These are phyloP conservation scores for Etia nguti DNA, from an alignment of 2,113 vertebrate genomes.

Conservation along the genomic window DNA sequence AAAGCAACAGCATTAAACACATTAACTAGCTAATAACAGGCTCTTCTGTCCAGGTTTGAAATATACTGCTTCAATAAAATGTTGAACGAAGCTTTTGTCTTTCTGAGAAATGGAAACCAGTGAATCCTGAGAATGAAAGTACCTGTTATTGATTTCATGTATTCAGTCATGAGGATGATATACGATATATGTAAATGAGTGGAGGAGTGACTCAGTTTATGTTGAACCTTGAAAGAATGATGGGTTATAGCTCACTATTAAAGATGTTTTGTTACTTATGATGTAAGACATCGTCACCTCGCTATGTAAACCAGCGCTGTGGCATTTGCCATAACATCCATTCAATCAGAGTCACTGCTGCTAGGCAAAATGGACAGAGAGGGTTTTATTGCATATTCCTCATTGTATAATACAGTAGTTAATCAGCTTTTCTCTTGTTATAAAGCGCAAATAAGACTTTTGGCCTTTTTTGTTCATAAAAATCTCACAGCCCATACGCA, in stretches of 20 bases:
- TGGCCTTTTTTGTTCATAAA: not conserved
- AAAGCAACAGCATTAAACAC: not conserved
- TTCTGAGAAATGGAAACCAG: not conserved
- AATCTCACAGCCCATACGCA: not conserved
- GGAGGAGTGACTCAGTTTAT: not conserved
- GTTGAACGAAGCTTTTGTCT: not conserved
- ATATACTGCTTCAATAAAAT: not conserved
- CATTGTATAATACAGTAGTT: not conserved
- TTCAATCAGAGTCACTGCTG: slow-evolving; percentile 8
- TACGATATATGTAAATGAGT: not conserved
- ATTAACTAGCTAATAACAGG: not conserved
- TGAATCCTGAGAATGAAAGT: not conserved
- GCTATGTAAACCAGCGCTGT: not conserved
- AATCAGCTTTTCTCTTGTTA: slow-evolving; percentile 16
- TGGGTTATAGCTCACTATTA: not conserved
- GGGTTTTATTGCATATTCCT: not conserved
- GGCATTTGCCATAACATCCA: not conserved
- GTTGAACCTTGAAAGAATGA: not conserved
- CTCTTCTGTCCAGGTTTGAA: not conserved
- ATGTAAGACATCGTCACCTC: not conserved
- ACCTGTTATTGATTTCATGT: not conserved
- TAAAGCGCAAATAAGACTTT: slow-evolving; percentile 5
- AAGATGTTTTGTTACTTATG: not conserved
- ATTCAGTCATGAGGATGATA: not conserved
- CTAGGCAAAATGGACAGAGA: not conserved